phyloP scores from a whole-genome alignment of 2,113 vertebrate species.

The Nanorana parkeri region DNA sequence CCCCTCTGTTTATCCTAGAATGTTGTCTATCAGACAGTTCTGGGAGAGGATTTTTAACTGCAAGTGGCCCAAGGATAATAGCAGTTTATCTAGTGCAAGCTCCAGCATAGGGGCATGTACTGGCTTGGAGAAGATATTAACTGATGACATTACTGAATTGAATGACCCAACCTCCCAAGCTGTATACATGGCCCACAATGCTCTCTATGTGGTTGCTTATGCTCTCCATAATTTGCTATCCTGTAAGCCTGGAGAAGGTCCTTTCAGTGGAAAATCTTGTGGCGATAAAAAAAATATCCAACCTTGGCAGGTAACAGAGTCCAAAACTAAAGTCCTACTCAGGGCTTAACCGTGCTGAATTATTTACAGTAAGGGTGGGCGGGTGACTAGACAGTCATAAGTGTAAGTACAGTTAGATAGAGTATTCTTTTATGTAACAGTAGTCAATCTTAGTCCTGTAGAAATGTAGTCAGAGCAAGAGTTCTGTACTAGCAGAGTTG shows the following conservation, averaged over 20 bases:
- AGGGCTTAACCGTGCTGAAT: no score
- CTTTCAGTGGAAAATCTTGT: constrained; percentile 6
- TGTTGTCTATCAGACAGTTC: constrained; percentile 17
- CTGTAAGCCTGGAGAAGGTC: constrained; percentile 16
- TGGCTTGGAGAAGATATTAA: constrained; percentile 9
- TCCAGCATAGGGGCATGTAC: not conserved
- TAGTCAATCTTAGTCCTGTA: no score
- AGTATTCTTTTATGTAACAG: no score
- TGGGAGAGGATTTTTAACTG: constrained; percentile 31
- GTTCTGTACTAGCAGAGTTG: no score
- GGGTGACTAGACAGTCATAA: no score
- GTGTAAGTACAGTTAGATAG: no score
- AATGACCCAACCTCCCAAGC: constrained; percentile 29
- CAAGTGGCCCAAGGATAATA: not conserved
- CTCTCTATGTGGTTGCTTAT: constrained; percentile 17
- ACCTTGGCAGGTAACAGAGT: constrained; percentile 22
- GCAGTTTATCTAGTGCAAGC: not conserved
- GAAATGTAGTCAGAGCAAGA: no score
- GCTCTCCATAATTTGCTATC: constrained; percentile 10
- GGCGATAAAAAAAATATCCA: constrained; percentile 3
- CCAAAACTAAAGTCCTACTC: no score
- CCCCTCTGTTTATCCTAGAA: constrained; percentile 7
- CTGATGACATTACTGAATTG: constrained; percentile 28
- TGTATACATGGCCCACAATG: constrained; percentile 33
- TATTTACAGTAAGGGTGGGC: no score